Conservation (phyloP, 2,113 vertebrate species). For the Drymodes brunneopygia region DNA sequence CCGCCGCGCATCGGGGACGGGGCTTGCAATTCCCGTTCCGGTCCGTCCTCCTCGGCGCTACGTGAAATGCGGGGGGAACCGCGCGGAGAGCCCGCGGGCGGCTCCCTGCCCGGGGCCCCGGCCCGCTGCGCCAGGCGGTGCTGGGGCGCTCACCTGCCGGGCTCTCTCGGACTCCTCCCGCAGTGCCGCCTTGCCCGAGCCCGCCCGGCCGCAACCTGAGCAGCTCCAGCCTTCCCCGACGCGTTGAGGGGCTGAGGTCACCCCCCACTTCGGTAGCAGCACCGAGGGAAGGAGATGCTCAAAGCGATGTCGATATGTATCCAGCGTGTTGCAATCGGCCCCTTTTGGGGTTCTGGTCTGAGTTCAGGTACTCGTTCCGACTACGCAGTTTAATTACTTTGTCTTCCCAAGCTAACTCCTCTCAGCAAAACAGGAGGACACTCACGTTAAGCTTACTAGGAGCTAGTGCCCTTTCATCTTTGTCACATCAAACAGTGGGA, state of each 20-base stretch:
- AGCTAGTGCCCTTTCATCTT: neutral
- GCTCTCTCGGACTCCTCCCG: neutral
- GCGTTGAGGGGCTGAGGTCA: neutral
- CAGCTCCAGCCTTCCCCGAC: neutral
- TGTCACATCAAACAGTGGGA: neutral
- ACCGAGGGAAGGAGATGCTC: neutral
- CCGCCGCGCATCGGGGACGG: neutral
- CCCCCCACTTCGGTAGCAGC: neutral
- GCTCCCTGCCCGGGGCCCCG: neutral
- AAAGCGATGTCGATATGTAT: neutral
- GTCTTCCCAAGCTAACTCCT: neutral
- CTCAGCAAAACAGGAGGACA: neutral
- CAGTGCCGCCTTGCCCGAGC: neutral
- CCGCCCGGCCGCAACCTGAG: neutral
- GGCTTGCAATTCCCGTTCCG: constrained; percentile 9
- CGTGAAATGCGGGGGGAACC: neutral
- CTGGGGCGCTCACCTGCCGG: neutral
- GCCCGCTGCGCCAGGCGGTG: neutral
- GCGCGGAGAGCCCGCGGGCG: neutral
- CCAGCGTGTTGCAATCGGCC: neutral
- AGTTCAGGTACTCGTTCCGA: neutral
- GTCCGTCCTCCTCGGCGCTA: neutral
- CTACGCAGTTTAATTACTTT: neutral
- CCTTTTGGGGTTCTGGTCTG: neutral
- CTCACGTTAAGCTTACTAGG: neutral